Conservation (phyloP, 2,797 vertebrate species). For the Synanceia verrucosa region DNA sequence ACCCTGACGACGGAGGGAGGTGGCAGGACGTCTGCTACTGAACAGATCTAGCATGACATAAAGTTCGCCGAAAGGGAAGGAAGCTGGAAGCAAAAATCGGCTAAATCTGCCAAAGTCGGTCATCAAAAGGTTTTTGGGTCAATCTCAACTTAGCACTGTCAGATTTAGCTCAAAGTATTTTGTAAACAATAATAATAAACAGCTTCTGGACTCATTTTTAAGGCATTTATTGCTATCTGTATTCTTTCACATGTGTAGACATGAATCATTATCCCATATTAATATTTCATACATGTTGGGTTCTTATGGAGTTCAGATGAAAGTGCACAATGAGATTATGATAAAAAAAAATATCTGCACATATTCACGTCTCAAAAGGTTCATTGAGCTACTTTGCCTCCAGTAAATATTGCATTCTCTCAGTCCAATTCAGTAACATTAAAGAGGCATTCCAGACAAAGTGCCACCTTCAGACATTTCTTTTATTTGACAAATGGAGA, state of each 20-base stretch:
- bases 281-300: slow-evolving; percentile 26
- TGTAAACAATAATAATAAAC: slow-evolving; percentile 35
- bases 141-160: slow-evolving; percentile 51
- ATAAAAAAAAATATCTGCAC: background rate
- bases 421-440: slow-evolving; percentile 43
- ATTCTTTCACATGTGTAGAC: background rate
- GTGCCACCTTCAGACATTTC: background rate
- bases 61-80: slow-evolving; percentile 11
- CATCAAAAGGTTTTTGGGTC: slow-evolving; percentile 69
- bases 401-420: slow-evolving; percentile 45
- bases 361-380: background rate
- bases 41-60: slow-evolving; percentile 9
- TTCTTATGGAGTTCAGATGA: slow-evolving; percentile 61
- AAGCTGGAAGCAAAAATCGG: background rate
- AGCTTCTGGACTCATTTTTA: background rate
- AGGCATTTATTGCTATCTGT: slow-evolving; percentile 9
- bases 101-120: slow-evolving; percentile 17
- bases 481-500: background rate
- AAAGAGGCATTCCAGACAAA: background rate
- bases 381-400: slow-evolving; percentile 35
- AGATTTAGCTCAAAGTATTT: slow-evolving; percentile 41
- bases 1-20: slow-evolving; percentile 10
- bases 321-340: slow-evolving; percentile 34
- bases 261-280: slow-evolving; percentile 27
- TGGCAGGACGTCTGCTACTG: slow-evolving; percentile 11